Conservation (phyloP, 2,888 invertebrate genomes). For the Tribolium freemani region DNA sequence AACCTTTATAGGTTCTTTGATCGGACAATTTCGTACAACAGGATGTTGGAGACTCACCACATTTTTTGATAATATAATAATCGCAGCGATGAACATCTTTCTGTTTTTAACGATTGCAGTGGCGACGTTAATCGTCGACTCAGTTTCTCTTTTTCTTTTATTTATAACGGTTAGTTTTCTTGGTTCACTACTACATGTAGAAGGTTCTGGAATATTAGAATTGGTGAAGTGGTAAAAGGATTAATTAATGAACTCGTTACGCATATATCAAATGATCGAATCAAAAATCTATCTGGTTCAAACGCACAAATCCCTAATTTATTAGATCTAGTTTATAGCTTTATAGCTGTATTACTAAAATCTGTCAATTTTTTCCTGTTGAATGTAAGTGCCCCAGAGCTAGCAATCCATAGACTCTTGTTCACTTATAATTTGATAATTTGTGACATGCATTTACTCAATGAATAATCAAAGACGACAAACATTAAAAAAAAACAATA, state of each 20-base stretch:
- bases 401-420: too few species aligned
- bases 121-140: constrained; percentile 14
- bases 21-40: background rate
- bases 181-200: background rate
- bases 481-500: too few species aligned
- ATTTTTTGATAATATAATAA: background rate
- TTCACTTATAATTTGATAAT: too few species aligned
- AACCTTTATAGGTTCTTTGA: background rate
- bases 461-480: too few species aligned
- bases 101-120: constrained; percentile 9
- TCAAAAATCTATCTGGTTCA: background rate
- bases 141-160: constrained; percentile 11
- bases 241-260: background rate
- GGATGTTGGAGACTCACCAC: background rate
- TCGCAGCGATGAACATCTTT: background rate
- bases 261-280: background rate
- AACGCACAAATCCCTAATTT: too few species aligned
- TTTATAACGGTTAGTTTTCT: constrained; percentile 28
- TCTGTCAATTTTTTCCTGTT: too few species aligned
- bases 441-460: too few species aligned
- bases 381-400: too few species aligned
- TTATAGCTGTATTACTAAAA: too few species aligned
- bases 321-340: too few species aligned
- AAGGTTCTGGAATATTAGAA: constrained; percentile 14
- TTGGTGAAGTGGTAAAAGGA: constrained; percentile 1